A percentile compares a stretch with the other conserved stretches of the same genome.
These are phyloP conservation scores for Sebastes fasciatus DNA, from an alignment of 2,113 vertebrate genomes.

Conservation along the genomic window DNA sequence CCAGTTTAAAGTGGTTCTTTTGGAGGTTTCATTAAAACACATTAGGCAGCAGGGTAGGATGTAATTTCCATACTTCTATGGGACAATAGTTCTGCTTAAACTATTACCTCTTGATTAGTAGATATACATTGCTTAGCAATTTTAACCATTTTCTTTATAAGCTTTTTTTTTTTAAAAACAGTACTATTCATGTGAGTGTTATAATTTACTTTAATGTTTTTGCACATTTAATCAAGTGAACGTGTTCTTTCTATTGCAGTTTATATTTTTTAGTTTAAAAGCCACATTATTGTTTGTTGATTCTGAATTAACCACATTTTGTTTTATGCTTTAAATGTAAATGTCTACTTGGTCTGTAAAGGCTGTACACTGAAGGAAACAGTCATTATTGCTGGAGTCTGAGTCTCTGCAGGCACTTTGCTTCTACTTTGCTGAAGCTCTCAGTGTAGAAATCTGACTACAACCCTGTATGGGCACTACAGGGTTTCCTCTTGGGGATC, in stretches of 20 bases:
- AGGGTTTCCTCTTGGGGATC: constrained; percentile 43
- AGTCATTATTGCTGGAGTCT: background rate
- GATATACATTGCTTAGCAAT: constrained; percentile 25
- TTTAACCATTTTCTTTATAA: constrained; percentile 8
- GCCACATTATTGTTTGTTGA: background rate
- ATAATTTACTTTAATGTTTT: constrained; percentile 30
- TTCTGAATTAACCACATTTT: background rate
- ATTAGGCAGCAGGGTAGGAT: constrained; percentile 38
- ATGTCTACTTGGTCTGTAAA: background rate
- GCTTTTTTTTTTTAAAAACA: background rate
- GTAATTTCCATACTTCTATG: constrained; percentile 51
- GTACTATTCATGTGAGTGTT: background rate
- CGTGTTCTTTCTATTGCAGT: constrained; percentile 13
- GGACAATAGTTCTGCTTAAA: constrained; percentile 43
- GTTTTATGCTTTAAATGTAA: constrained; percentile 1
- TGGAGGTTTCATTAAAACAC: constrained; percentile 57
- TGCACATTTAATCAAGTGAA: constrained; percentile 25
- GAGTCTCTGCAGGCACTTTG: constrained; percentile 36
- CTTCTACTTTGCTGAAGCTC: constrained; percentile 28
- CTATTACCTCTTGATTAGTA: constrained; percentile 52
- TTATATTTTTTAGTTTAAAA: background rate
- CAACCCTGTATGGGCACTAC: constrained; percentile 21
- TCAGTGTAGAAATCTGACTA: constrained; percentile 23
- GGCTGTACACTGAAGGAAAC: constrained; percentile 4
- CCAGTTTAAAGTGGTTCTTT: constrained; percentile 50